Conservation (phyloP, 1,140 invertebrate species). For the Bombyx mandarina region DNA sequence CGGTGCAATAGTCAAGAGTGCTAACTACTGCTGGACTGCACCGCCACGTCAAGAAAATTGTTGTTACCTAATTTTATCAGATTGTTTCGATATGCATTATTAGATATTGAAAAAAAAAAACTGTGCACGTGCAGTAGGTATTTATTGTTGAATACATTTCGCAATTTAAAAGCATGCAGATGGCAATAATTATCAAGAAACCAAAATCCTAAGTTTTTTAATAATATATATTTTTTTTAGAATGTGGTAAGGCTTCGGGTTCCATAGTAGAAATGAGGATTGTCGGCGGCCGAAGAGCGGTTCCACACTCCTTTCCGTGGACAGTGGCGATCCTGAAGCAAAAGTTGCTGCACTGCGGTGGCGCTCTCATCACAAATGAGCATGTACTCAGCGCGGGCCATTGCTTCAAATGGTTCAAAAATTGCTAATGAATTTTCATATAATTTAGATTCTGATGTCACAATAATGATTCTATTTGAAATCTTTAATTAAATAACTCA, state of each 20-base stretch:
- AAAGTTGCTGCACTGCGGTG: slow-evolving; percentile 74
- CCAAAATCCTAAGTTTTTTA: not conserved
- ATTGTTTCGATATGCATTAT: too few relatives aligned
- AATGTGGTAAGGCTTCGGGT: slow-evolving; percentile 59
- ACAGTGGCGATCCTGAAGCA: slow-evolving; percentile 73
- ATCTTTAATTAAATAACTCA: too few relatives aligned
- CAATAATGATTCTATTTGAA: not conserved
- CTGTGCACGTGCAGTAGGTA: too few relatives aligned
- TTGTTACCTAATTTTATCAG: too few relatives aligned
- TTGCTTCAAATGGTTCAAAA: slow-evolving; percentile 71
- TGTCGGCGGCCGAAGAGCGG: slow-evolving; percentile 74
- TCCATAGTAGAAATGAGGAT: slow-evolving; percentile 72
- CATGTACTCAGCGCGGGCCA: slow-evolving; percentile 77
- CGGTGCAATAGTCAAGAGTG: too few relatives aligned
- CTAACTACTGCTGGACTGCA: too few relatives aligned
- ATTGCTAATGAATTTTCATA: not conserved
- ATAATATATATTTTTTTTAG: slow-evolving; percentile 21
- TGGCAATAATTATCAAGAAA: too few relatives aligned
- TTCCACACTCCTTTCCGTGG: slow-evolving; percentile 77
- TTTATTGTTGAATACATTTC: too few relatives aligned
- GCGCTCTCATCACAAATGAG: slow-evolving; percentile 73
- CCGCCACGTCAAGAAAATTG: too few relatives aligned
- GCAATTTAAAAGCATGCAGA: too few relatives aligned
- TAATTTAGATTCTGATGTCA: not conserved
- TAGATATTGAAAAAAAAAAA: too few relatives aligned